phyloP scores from a whole-genome alignment of 2,113 vertebrate genomes.

The Podiceps cristatus region DNA sequence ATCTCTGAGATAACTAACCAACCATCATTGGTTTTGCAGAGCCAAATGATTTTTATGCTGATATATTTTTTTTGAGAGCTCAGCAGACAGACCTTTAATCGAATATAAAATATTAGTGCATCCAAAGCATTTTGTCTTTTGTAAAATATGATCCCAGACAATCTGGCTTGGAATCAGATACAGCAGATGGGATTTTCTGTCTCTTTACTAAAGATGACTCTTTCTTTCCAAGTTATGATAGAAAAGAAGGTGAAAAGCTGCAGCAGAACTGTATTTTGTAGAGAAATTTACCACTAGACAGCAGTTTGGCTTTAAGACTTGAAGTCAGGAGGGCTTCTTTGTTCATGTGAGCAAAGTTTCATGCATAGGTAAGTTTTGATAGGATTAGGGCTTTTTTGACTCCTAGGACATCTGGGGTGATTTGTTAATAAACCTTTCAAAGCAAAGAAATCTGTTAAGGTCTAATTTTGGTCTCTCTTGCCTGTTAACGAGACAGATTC shows the following conservation, averaged over 20 bases:
- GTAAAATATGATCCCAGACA: slow-evolving; percentile 27
- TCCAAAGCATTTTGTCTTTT: slow-evolving; percentile 48
- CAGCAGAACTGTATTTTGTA: background rate
- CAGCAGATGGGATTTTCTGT: slow-evolving; percentile 60
- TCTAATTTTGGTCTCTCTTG: slow-evolving; percentile 48
- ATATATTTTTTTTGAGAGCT: background rate
- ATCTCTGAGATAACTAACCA: background rate
- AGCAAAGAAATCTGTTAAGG: background rate
- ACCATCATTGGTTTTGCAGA: background rate
- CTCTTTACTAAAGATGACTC: background rate
- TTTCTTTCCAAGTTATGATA: slow-evolving; percentile 23
- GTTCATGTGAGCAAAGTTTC: background rate
- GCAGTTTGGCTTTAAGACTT: background rate
- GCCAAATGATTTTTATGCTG: slow-evolving; percentile 8
- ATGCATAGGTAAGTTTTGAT: background rate
- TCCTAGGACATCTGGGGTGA: background rate
- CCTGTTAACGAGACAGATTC: slow-evolving; percentile 19
- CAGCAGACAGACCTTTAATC: slow-evolving; percentile 36
- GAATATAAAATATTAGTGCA: slow-evolving; percentile 25
- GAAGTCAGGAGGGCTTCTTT: background rate
- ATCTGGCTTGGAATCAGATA: slow-evolving; percentile 37
- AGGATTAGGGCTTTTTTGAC: background rate
- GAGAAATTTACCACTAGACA: background rate
- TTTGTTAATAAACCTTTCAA: slow-evolving; percentile 3
- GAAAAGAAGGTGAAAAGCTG: slow-evolving; percentile 33